Percentiles rank a stretch among this genome's conserved stretches.
phyloP scores from a whole-genome alignment of 1,140 invertebrate genomes.

The Tenebrio molitor region DNA sequence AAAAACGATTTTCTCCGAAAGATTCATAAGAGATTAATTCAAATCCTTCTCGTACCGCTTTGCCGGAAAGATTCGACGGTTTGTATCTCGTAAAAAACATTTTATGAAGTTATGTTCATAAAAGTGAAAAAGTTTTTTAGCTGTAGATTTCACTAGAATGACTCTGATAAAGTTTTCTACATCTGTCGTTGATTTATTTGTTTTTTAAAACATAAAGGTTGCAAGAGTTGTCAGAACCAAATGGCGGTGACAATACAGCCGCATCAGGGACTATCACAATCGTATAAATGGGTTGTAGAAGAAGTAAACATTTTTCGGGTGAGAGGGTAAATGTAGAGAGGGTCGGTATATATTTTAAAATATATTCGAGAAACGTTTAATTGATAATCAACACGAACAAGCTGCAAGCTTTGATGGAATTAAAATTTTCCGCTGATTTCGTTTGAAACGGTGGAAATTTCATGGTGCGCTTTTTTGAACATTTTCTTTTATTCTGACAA shows the following conservation, averaged over 20 bases:
- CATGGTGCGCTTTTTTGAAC: conserved; percentile 28
- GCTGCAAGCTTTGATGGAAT: conserved; percentile 23
- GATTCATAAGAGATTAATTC: neutral
- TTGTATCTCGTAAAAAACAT: neutral
- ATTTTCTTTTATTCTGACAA: conserved; percentile 30
- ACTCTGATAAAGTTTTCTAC: too few species aligned
- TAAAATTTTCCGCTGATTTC: conserved; percentile 39
- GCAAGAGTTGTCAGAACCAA: too few species aligned
- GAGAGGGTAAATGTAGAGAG: too few species aligned
- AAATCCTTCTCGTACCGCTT: neutral
- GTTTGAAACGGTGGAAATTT: conserved; percentile 27
- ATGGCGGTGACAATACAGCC: too few species aligned
- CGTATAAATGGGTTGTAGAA: too few species aligned
- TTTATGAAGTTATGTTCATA: neutral
- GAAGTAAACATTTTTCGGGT: too few species aligned
- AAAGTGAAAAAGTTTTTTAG: neutral
- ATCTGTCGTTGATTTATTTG: too few species aligned
- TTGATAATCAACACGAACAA: conserved; percentile 40
- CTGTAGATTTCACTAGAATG: too few species aligned
- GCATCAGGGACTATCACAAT: too few species aligned
- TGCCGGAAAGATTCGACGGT: neutral
- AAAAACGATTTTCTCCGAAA: neutral
- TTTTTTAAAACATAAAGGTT: too few species aligned
- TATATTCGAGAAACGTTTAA: conserved; percentile 41
- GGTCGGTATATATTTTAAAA: conserved; percentile 24